Conservation (phyloP, 2,113 vertebrate genomes). For the Silurus asotus region DNA sequence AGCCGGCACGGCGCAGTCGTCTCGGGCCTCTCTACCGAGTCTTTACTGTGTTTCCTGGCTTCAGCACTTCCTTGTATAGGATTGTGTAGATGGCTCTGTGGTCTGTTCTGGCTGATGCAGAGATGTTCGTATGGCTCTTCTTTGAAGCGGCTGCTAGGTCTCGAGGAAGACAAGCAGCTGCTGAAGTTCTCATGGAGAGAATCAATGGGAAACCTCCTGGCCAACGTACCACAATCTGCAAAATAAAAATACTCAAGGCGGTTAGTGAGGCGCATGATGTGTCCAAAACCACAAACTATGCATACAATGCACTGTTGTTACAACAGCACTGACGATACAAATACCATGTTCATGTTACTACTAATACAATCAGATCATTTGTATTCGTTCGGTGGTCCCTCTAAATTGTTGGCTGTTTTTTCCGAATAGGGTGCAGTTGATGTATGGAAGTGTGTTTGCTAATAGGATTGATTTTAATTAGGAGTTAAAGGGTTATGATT, state of each 20-base stretch:
- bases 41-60: slow-evolving; percentile 65
- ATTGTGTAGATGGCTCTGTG: slow-evolving; percentile 60
- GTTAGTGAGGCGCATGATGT: background rate
- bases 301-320: background rate
- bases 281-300: background rate
- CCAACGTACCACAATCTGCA: slow-evolving; percentile 56
- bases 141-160: slow-evolving; percentile 71
- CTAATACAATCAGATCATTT: background rate
- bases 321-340: background rate
- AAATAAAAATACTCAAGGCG: slow-evolving; percentile 5
- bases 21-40: slow-evolving; percentile 58
- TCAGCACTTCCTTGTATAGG: slow-evolving; percentile 65
- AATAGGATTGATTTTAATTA: background rate
- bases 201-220: slow-evolving; percentile 67
- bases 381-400: background rate
- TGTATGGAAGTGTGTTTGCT: background rate
- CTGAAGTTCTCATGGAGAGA: slow-evolving; percentile 63
- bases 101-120: slow-evolving; percentile 58
- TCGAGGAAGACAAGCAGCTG: slow-evolving; percentile 62
- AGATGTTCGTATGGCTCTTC: slow-evolving; percentile 70
- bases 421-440: background rate
- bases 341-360: background rate
- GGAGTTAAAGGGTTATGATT: background rate
- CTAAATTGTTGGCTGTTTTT: background rate
- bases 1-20: slow-evolving; percentile 60